Conservation (phyloP, 2,113 vertebrate genomes). For the Collichthys lucidus region DNA sequence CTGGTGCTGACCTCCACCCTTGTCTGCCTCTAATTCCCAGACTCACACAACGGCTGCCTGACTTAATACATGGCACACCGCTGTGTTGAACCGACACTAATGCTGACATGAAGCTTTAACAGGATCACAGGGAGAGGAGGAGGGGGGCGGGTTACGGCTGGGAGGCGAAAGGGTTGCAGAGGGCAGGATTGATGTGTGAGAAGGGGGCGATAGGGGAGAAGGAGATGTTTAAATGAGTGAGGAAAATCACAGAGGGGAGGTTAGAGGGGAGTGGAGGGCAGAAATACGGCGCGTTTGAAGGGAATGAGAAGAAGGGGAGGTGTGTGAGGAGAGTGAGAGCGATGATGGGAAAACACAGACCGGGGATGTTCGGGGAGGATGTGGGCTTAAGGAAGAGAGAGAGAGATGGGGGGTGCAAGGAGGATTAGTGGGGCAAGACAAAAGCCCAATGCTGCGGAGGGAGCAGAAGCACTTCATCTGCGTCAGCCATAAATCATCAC, state of each 20-base stretch:
- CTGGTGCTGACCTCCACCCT: slow-evolving; percentile 62
- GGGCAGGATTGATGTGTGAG: slow-evolving; percentile 50
- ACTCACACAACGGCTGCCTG: slow-evolving; percentile 52
- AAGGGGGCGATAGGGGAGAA: slow-evolving; percentile 22
- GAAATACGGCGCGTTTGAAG: slow-evolving; percentile 24
- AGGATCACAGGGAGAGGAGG: slow-evolving; percentile 58
- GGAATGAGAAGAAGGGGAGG: not conserved
- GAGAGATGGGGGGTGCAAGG: slow-evolving; percentile 36
- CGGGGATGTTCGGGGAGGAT: slow-evolving; percentile 29
- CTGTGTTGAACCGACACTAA: slow-evolving; percentile 64
- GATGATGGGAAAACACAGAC: slow-evolving; percentile 31
- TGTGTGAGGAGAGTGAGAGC: slow-evolving; percentile 15
- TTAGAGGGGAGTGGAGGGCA: slow-evolving; percentile 37
- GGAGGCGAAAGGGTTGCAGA: slow-evolving; percentile 22
- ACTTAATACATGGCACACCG: slow-evolving; percentile 46
- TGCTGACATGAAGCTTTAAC: slow-evolving; percentile 73
- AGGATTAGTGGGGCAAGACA: slow-evolving; percentile 75
- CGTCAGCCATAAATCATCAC: slow-evolving; percentile 66
- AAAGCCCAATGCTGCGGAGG: slow-evolving; percentile 57
- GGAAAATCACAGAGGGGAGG: slow-evolving; percentile 33
- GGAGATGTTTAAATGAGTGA: slow-evolving; percentile 49
- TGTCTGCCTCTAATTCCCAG: slow-evolving; percentile 48
- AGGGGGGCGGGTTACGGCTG: slow-evolving; percentile 44
- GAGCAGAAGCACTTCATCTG: slow-evolving; percentile 59
- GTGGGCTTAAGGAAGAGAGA: slow-evolving; percentile 57